These are phyloP conservation scores for Virgularia gustaviana DNA, from an alignment of 92 coral and sea anemone species.

Conservation along the genomic window DNA sequence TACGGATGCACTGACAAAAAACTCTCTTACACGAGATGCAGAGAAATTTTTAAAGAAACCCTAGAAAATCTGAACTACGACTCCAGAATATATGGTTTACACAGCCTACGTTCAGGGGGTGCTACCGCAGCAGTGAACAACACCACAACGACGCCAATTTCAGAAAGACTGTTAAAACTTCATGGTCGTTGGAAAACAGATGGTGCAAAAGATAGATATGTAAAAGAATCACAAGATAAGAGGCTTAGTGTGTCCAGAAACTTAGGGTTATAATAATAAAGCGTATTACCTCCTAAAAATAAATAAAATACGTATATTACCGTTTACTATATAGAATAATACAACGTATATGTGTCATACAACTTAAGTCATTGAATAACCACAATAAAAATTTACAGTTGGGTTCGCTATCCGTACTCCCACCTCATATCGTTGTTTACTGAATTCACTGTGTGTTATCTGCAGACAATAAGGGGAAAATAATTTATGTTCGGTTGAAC, in stretches of 20 bases:
- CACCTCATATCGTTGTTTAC: no score
- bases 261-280: no score
- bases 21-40: conserved; percentile 32
- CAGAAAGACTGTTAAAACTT: conserved; percentile 33
- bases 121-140: conserved; percentile 29
- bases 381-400: no score
- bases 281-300: no score
- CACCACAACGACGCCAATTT: background rate
- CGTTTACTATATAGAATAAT: no score
- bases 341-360: no score
- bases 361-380: no score
- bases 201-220: conserved; percentile 14
- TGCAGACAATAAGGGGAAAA: no score
- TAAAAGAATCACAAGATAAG: background rate
- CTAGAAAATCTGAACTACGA: conserved; percentile 24
- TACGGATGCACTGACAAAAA: background rate
- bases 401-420: no score
- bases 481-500: no score
- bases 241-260: background rate
- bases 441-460: no score
- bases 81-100: conserved; percentile 33
- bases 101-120: conserved; percentile 45
- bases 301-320: no score
- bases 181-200: conserved; percentile 31
- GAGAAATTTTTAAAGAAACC: conserved; percentile 31